Percentiles rank a stretch among this genome's conserved stretches.
These are phyloP conservation scores for Glossophaga mutica DNA, from an alignment of 2,797 vertebrate genomes.

Conservation along the genomic window DNA sequence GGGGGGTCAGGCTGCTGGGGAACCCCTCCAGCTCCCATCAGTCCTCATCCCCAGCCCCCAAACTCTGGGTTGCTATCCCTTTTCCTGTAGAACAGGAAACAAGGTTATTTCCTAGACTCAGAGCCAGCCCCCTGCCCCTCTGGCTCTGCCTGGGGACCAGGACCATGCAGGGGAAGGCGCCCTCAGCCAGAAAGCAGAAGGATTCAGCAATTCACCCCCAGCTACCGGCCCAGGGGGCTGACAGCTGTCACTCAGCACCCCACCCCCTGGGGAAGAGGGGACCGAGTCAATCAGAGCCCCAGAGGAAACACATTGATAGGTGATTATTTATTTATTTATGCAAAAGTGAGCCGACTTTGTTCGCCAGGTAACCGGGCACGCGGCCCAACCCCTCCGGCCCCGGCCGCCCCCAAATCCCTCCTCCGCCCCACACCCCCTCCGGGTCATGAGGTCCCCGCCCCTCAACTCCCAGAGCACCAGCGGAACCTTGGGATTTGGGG, in stretches of 20 bases:
- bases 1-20: constrained; percentile 73
- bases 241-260: constrained; percentile 81
- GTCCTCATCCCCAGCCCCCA: constrained; percentile 72
- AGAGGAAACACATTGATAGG: constrained; percentile 71
- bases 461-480: constrained; percentile 63
- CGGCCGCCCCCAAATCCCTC: constrained; percentile 64
- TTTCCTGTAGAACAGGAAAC: constrained; percentile 79
- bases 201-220: constrained; percentile 60
- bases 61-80: constrained; percentile 75
- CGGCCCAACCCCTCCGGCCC: constrained; percentile 70
- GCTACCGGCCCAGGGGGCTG: constrained; percentile 72
- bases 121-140: constrained; percentile 69
- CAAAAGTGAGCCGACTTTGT: constrained; percentile 78
- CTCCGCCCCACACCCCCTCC: constrained; percentile 50
- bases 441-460: constrained; percentile 70
- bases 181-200: constrained; percentile 52
- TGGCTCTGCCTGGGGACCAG: constrained; percentile 63
- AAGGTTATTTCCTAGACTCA: constrained; percentile 77
- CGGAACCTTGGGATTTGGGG: constrained; percentile 74
- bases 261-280: constrained; percentile 64
- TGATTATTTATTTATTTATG: constrained; percentile 79
- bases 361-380: constrained; percentile 77
- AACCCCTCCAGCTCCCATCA: constrained; percentile 67
- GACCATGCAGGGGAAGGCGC: constrained; percentile 61
- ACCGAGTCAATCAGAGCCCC: constrained; percentile 65